Evolutionary conservation across 1,140 invertebrate genomes (phyloP).

Genomic region (Zaprionus tsacasi): DNA sequence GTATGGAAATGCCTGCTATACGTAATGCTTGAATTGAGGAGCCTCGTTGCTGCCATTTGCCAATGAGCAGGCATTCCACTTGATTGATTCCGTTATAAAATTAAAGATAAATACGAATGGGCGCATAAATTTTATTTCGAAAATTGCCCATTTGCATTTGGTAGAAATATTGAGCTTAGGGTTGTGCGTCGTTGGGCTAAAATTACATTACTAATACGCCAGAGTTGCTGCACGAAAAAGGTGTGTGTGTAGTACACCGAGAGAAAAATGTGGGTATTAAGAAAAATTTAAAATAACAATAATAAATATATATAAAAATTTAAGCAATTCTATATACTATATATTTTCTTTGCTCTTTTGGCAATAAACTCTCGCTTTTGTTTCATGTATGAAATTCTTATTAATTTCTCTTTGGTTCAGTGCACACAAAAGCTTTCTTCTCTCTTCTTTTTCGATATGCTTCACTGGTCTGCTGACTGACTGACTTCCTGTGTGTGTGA

Average conservation of each 20-base stretch:
- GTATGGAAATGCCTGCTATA: constrained; percentile 36
- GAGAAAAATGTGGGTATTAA: neutral
- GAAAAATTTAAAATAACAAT: neutral
- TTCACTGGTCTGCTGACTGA: constrained; percentile 35
- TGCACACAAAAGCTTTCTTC: constrained; percentile 12
- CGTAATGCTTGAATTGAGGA: constrained; percentile 36
- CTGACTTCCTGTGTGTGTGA: constrained; percentile 39
- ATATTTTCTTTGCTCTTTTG: neutral
- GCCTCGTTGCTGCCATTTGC: constrained; percentile 26
- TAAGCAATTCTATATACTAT: neutral
- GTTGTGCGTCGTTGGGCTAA: constrained; percentile 52
- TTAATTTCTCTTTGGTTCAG: constrained; percentile 19
- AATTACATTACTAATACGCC: constrained; percentile 74
- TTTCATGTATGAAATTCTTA: neutral
- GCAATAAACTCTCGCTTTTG: neutral
- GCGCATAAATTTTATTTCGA: constrained; percentile 62
- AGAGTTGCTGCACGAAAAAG: constrained; percentile 30
- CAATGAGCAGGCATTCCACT: constrained; percentile 48
- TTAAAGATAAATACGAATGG: constrained; percentile 77
- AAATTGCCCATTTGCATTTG: constrained; percentile 71
- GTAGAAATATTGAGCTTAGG: constrained; percentile 46
- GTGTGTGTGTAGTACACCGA: constrained; percentile 12
- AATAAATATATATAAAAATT: too few relatives aligned
- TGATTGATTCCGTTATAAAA: constrained; percentile 77
- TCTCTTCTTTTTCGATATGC: constrained; percentile 16